Percentiles rank a stretch among this genome's conserved stretches.
Evolutionary conservation across 2,113 vertebrate genomes (phyloP).

Genomic region (Circaetus cinerascens): DNA sequence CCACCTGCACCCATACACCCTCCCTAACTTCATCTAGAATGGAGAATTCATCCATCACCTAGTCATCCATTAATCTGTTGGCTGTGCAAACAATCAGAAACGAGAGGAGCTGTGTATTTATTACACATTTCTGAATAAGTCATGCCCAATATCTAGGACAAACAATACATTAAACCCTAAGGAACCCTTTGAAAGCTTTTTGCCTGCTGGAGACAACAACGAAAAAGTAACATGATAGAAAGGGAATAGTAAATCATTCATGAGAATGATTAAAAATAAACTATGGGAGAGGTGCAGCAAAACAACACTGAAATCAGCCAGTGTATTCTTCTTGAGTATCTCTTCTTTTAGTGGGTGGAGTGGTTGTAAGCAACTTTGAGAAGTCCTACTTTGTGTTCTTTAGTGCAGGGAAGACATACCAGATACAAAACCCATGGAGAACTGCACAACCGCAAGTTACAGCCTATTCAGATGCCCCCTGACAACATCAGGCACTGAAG

Average conservation of each 20-base stretch:
- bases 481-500: not conserved
- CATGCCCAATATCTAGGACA: constrained; percentile 28
- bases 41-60: not conserved
- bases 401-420: not conserved
- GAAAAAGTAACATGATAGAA: constrained; percentile 46
- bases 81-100: constrained; percentile 24
- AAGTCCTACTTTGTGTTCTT: not conserved
- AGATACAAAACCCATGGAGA: not conserved
- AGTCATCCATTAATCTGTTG: not conserved
- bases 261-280: constrained; percentile 11
- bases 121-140: constrained; percentile 41
- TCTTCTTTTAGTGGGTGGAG: not conserved
- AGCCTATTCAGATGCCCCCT: not conserved
- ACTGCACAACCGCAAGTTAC: not conserved
- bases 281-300: not conserved
- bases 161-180: constrained; percentile 22
- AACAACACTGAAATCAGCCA: not conserved
- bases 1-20: not conserved
- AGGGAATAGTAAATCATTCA: constrained; percentile 48
- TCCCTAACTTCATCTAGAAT: not conserved
- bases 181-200: constrained; percentile 34
- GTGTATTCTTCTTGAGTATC: not conserved
- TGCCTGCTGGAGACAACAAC: not conserved
- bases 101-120: constrained; percentile 1
- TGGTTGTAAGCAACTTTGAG: not conserved